Evolutionary conservation across 2,888 invertebrate species (phyloP), one percentile per base, ranked within the genome.

Genomic region (Phalera bucephala): DNA sequence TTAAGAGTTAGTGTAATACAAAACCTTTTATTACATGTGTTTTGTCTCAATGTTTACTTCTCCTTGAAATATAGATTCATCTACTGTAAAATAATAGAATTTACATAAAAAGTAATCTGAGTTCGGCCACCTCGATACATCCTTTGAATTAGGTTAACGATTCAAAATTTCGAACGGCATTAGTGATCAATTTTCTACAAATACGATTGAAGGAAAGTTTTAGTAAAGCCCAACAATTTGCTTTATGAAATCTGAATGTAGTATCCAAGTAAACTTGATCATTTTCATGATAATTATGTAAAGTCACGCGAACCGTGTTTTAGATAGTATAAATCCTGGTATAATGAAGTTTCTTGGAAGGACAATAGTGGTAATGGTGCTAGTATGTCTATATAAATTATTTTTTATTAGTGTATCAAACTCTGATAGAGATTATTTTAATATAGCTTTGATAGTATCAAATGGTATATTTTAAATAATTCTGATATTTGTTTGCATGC

Each of bases 121-220:
- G n/a, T n/a, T n/a, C n/a, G n/a, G n/a, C n/a, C n/a, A n/a, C n/a
- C n/a, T n/a, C n/a, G n/a, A n/a, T n/a, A n/a, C n/a, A n/a, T n/a
- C n/a, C n/a, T n/a, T n/a, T n/a, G 33, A 77, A 66, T 62, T 64
- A 69, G 74, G 78, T 74, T 80, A 82, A 80, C 70, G 77, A 78
- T 77, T 72, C 59, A 70, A 73, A 74, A 76, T 64, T 79, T 72
- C 57, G 50, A 80, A 76, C 70, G 70, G 77, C 85, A 86, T 88
- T 86, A 87, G 72, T 63, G 80, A 81, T 83, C 83, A 84, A 85
- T 86, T 84, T 80, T 72, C 64, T 58, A 77, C 75, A 76, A 80
- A 85, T 82, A 78, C 77, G 78, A 75, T 84, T 77, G 78, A 70
- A 72, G 66, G 72, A 77, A 87, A 85, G 72, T 87, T 88, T 82